phyloP scores from a whole-genome alignment of 2,888 invertebrate species.

The Nemapogon koenigi region DNA sequence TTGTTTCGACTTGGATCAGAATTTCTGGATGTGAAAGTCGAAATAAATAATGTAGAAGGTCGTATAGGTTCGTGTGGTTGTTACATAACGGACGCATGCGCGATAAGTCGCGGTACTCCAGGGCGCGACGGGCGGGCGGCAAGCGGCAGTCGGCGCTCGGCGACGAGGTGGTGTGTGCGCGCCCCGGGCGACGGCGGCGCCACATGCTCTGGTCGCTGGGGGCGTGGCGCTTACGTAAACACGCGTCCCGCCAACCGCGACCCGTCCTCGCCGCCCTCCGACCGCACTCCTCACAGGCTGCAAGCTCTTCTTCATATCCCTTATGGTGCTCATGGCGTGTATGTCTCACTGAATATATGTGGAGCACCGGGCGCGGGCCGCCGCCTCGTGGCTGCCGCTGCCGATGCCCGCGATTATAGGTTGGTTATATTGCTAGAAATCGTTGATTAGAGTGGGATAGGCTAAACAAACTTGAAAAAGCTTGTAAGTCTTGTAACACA shows the following conservation, averaged over 20 bases:
- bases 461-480: no score
- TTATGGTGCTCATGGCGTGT: neutral
- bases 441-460: no score
- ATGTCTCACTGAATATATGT: conserved; percentile 38
- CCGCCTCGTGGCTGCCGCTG: conserved; percentile 49
- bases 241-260: conserved; percentile 40
- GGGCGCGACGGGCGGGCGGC: conserved; percentile 23
- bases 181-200: conserved; percentile 60
- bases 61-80: no score
- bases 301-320: neutral
- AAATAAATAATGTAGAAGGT: no score
- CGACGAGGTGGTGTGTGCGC: conserved; percentile 41
- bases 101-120: conserved; percentile 9
- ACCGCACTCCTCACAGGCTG: no score
- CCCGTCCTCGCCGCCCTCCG: conserved; percentile 51
- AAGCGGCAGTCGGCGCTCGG: conserved; percentile 60
- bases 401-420: conserved; percentile 55
- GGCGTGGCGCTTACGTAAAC: conserved; percentile 66
- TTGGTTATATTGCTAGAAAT: no score
- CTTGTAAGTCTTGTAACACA: no score
- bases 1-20: no score
- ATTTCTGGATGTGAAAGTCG: no score
- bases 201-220: conserved; percentile 60
- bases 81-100: conserved; percentile 11
- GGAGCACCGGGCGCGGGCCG: conserved; percentile 36